Evolutionary conservation across 2,113 vertebrate species (phyloP).

Genomic region (Pedetes capensis): DNA sequence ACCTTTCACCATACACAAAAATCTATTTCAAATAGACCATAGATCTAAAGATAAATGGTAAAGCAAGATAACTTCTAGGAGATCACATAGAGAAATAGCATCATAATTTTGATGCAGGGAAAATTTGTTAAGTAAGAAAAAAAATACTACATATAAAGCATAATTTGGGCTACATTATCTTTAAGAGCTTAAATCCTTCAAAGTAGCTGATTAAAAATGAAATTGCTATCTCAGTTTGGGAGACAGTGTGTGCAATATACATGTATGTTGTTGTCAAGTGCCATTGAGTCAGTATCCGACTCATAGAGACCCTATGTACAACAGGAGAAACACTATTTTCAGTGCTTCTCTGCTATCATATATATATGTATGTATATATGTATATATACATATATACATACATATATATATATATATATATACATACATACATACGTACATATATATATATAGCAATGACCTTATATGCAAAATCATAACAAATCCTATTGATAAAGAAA

Average conservation of each 20-base stretch:
- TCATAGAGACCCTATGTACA: no score
- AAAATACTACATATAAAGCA: neutral
- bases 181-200: neutral
- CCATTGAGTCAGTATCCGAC: no score
- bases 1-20: neutral
- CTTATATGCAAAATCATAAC: neutral
- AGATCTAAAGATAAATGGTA: neutral
- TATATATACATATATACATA: no score
- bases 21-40: neutral
- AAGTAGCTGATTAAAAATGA: neutral
- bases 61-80: neutral
- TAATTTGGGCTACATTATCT: neutral
- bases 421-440: no score
- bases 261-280: no score
- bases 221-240: neutral
- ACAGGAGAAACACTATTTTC: no score
- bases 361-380: no score
- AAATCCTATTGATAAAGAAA: no score
- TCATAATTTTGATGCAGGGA: neutral
- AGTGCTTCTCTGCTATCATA: no score
- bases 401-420: no score
- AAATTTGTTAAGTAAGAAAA: neutral
- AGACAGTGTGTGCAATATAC: neutral
- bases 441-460: neutral
- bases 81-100: neutral